phyloP scores from a whole-genome alignment of 2,888 invertebrate genomes.

The Coelogynopora nodosa region DNA sequence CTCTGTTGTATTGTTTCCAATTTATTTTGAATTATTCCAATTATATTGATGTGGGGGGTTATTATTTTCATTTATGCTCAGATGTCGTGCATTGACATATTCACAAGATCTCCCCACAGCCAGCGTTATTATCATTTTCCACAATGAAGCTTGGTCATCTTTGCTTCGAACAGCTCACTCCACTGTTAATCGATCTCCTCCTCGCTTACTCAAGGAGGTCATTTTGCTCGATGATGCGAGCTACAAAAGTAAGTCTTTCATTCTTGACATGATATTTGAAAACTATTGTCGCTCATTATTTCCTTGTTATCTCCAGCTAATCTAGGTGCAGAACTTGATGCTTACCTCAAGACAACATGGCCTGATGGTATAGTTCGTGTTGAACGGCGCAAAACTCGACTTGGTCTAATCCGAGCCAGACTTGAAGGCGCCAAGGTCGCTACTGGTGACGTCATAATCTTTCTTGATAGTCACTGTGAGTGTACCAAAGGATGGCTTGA shows the following conservation, averaged over 20 bases:
- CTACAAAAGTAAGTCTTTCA: slow-evolving; percentile 34
- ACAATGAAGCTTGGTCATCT: slow-evolving; percentile 83
- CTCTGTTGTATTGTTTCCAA: too few species aligned
- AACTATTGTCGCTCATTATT: too few species aligned
- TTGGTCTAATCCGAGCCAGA: slow-evolving; percentile 84
- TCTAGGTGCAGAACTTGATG: slow-evolving; percentile 49
- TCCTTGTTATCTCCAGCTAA: too few species aligned
- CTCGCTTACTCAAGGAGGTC: slow-evolving; percentile 76
- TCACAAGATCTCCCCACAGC: slow-evolving; percentile 70
- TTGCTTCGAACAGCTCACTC: slow-evolving; percentile 80
- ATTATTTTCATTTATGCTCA: slow-evolving; percentile 55
- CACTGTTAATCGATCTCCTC: slow-evolving; percentile 74
- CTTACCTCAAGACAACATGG: slow-evolving; percentile 67
- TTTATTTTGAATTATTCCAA: too few species aligned
- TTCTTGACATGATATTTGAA: too few species aligned
- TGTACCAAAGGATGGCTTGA: slow-evolving; percentile 67
- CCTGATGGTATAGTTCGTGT: slow-evolving; percentile 68
- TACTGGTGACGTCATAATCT: slow-evolving; percentile 60
- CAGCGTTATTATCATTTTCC: slow-evolving; percentile 75
- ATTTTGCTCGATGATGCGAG: slow-evolving; percentile 84
- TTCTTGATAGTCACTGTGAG: slow-evolving; percentile 62
- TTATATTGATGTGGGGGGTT: too few species aligned
- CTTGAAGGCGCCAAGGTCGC: slow-evolving; percentile 81
- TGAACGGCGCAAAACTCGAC: slow-evolving; percentile 71
- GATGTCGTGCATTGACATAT: slow-evolving; percentile 68